phyloP scores from a whole-genome alignment of 2,888 invertebrate species.

The Baccha elongata region DNA sequence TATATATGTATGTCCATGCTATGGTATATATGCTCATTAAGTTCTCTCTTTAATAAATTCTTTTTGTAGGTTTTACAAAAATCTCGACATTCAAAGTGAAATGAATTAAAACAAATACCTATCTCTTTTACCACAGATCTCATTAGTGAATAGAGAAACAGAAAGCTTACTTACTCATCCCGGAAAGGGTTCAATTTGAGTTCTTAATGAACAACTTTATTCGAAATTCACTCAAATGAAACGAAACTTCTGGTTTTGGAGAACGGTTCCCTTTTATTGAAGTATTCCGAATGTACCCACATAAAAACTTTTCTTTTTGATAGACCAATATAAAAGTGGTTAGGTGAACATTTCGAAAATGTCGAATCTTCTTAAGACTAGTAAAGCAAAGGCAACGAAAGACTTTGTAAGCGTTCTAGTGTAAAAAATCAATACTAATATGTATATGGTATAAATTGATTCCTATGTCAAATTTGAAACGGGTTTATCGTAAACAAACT shows the following conservation, averaged over 20 bases:
- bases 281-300: neutral
- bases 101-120: constrained; percentile 1
- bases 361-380: too few species aligned
- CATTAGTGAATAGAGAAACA: constrained; percentile 28
- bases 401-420: too few species aligned
- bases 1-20: neutral
- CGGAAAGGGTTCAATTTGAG: constrained; percentile 3
- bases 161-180: constrained; percentile 6
- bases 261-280: neutral
- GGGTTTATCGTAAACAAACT: neutral
- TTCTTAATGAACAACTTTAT: constrained; percentile 15
- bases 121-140: constrained; percentile 12
- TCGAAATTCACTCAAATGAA: constrained; percentile 5
- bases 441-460: neutral
- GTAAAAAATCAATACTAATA: too few species aligned
- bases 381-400: too few species aligned
- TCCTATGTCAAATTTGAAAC: constrained; percentile 10
- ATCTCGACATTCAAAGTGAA: constrained; percentile 3
- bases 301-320: neutral
- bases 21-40: constrained; percentile 16
- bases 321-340: neutral
- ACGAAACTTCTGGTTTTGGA: neutral
- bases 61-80: neutral
- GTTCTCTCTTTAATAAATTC: neutral
- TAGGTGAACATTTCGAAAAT: too few species aligned